These are phyloP conservation scores for Ceratothoa steindachneri DNA, from an alignment of 2,888 invertebrate species.

Conservation along the genomic window DNA sequence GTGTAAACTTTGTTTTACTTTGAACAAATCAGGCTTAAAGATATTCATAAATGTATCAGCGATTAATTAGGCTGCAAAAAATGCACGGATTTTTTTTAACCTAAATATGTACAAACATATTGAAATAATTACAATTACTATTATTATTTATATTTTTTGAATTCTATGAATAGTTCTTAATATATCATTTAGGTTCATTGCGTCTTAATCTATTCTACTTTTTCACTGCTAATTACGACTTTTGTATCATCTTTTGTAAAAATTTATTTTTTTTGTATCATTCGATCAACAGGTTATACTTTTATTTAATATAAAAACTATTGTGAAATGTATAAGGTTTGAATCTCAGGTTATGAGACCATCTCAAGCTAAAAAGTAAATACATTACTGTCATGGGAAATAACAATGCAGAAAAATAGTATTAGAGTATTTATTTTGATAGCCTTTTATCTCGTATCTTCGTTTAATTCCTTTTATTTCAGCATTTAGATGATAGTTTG, in stretches of 20 bases:
- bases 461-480: background rate
- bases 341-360: slow-evolving; percentile 8
- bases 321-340: background rate
- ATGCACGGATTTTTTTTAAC: too few relatives aligned
- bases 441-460: background rate
- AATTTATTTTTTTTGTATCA: background rate
- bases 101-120: too few relatives aligned
- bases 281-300: background rate
- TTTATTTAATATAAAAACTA: background rate
- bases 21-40: too few relatives aligned
- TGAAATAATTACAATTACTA: too few relatives aligned
- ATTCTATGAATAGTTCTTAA: background rate
- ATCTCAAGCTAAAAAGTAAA: background rate
- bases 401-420: background rate
- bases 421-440: slow-evolving; percentile 13
- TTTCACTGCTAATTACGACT: background rate
- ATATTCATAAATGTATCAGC: too few relatives aligned
- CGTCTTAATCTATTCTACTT: background rate
- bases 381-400: background rate
- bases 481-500: background rate
- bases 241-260: background rate
- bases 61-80: too few relatives aligned
- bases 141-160: background rate
- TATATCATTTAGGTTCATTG: slow-evolving; percentile 2
- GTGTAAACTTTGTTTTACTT: too few relatives aligned